Conservation (phyloP, 2,888 invertebrate genomes). For the Proisotoma minuta region DNA sequence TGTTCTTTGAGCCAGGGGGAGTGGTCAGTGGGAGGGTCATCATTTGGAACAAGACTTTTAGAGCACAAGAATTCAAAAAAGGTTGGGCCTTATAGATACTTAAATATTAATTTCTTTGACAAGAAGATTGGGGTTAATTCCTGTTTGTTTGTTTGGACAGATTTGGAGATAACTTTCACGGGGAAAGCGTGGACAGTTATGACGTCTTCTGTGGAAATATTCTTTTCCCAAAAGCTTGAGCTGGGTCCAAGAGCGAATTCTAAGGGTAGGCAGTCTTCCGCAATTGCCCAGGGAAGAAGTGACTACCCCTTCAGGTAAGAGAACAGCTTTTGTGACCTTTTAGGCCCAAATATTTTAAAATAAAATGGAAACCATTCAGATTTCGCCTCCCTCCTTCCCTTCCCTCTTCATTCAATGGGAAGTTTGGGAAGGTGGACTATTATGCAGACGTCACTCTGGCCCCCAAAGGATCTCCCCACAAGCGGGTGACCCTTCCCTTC, state of each 20-base stretch:
- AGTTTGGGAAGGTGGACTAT: constrained; percentile 40
- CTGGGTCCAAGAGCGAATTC: constrained; percentile 20
- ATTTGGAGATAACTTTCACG: constrained; percentile 36
- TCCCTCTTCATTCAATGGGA: constrained; percentile 33
- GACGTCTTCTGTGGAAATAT: constrained; percentile 38
- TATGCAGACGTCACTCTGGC: constrained; percentile 36
- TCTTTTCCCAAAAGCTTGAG: constrained; percentile 35
- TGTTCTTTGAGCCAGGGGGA: constrained; percentile 35
- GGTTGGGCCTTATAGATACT: constrained; percentile 12
- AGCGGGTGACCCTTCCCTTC: constrained; percentile 37
- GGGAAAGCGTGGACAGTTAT: constrained; percentile 40
- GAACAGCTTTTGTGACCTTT: too few relatives aligned
- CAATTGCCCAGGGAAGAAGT: constrained; percentile 30
- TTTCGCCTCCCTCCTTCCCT: constrained; percentile 35
- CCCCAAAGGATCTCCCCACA: constrained; percentile 22
- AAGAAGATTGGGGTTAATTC: not conserved
- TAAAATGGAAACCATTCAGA: constrained; percentile 10
- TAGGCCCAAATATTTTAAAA: too few relatives aligned
- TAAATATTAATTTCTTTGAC: not conserved
- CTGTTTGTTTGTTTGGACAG: constrained; percentile 7
- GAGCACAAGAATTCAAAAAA: constrained; percentile 33
- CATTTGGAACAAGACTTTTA: constrained; percentile 33
- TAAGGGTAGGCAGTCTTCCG: constrained; percentile 10
- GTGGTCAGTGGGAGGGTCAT: constrained; percentile 36
- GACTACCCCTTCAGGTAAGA: constrained; percentile 34